phyloP scores from a whole-genome alignment of 2,113 vertebrate species.

The Nicator chloris region DNA sequence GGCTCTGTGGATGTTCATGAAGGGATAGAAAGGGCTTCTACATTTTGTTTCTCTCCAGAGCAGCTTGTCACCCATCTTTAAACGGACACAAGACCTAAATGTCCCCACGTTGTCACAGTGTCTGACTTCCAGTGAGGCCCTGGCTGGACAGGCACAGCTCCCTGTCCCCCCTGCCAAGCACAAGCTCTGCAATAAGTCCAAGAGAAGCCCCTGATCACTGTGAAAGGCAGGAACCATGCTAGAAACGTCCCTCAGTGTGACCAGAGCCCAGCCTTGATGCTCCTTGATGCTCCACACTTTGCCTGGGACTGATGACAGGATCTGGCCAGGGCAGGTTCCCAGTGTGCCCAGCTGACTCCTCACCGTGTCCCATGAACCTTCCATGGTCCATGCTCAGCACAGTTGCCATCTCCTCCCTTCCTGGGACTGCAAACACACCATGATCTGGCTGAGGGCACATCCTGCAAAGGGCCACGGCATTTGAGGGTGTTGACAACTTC shows the following conservation, averaged over 20 bases:
- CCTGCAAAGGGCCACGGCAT: rapidly evolving
- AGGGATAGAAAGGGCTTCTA: not conserved
- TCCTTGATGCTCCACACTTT: rapidly evolving
- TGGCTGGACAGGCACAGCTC: not conserved
- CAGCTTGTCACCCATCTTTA: not conserved
- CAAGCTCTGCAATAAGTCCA: not conserved
- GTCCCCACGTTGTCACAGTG: not conserved
- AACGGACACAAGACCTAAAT: not conserved
- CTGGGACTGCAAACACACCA: not conserved
- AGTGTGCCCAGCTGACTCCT: not conserved
- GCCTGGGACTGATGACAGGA: not conserved
- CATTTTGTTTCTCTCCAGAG: not conserved
- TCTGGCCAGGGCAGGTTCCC: not conserved
- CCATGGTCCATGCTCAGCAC: not conserved
- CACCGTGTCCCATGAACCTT: not conserved
- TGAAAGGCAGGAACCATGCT: not conserved
- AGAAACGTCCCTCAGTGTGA: not conserved
- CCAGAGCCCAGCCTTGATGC: not conserved
- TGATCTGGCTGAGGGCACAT: not conserved
- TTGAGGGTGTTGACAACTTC: not conserved
- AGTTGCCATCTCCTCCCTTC: not conserved
- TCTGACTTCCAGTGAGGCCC: not conserved
- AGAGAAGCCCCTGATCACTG: not conserved
- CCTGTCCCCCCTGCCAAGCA: not conserved
- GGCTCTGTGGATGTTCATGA: not conserved